Base-by-base conservation (phyloP, 2,113 vertebrate species). In the Anarhynchus alexandrinus region DNA sequence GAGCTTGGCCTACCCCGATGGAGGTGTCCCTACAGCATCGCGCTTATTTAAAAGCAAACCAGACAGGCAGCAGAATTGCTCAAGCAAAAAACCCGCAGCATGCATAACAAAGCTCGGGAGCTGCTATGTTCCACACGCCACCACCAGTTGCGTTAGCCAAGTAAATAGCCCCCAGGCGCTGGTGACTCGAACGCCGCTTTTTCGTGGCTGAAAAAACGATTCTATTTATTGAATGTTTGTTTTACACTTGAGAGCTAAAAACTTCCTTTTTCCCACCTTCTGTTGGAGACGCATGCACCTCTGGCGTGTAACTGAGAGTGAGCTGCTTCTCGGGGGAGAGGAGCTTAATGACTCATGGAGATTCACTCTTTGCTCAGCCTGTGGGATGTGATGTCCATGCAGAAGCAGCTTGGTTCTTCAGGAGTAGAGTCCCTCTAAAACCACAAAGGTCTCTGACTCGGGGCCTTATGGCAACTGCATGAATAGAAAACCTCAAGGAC, bases 251-350 rank as follows among this genome's bases (percentile, higher is more conserved):
- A 92, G 76, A 94, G 62, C 42, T 90, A 54, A 83, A 89, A 77
- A 43, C 14, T 52, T 82, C 52, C 58, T 76, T 94, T 94, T 76
- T 32, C 51, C 83, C 79, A 70, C 80, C 66, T 80, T 76, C 49
- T 30, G 55, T 8, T 3, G 38, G 26, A 66, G 80, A 36, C 0
- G 2, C 9, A 30, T 0, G 3, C 47, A 81, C 82, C 80, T 88
- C 79, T 0, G 0, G 88, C 6, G 2, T 4, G 3, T 30, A 72
- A 73, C 42, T 1, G 3, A 19, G 70, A 77, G 61, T 0, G 0
- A 92, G 80, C 27, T 67, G 69, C n/a, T 70, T 76, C 73, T 82
- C 4, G 0, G 69, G 77, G 78, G 38, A 89, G 59, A 85, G 73
- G 26, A 62, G 70, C 77, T 85, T 11, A 7, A 42, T 92, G 93